These are phyloP conservation scores for Drosophila quasianomalipes DNA, from an alignment of 2,888 invertebrate genomes.

Conservation along the genomic window DNA sequence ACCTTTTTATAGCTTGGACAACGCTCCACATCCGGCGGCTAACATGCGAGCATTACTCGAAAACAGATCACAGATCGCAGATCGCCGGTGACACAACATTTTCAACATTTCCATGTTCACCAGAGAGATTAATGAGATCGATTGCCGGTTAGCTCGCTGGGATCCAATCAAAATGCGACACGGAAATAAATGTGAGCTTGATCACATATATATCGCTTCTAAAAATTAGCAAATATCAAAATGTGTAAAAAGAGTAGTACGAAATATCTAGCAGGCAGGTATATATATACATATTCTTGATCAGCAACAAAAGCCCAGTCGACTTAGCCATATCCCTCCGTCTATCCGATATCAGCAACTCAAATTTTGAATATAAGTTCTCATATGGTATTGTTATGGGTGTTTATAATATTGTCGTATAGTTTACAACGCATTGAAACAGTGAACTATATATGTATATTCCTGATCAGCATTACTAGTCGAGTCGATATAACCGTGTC, in stretches of 20 bases:
- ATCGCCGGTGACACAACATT: slow-evolving; percentile 1
- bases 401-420: not conserved
- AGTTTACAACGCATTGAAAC: not conserved
- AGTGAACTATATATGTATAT: not conserved
- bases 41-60: slow-evolving; percentile 3
- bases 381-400: not conserved
- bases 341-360: not conserved
- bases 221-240: not conserved
- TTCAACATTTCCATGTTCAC: slow-evolving; percentile 16
- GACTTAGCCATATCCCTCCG: not conserved
- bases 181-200: not conserved
- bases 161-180: not conserved
- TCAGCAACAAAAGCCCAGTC: not conserved
- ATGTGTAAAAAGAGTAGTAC: not conserved
- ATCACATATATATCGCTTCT: not conserved
- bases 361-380: not conserved
- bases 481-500: not conserved
- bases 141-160: not conserved
- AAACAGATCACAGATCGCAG: slow-evolving; percentile 1
- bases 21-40: slow-evolving; percentile 7
- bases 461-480: not conserved
- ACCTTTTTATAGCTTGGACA: slow-evolving; percentile 24
- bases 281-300: not conserved
- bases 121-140: not conserved
- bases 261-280: not conserved